A percentile compares a stretch with the other conserved stretches of the same genome.
phyloP scores from a whole-genome alignment of 2,888 invertebrate genomes.

The Notodonta ziczac region DNA sequence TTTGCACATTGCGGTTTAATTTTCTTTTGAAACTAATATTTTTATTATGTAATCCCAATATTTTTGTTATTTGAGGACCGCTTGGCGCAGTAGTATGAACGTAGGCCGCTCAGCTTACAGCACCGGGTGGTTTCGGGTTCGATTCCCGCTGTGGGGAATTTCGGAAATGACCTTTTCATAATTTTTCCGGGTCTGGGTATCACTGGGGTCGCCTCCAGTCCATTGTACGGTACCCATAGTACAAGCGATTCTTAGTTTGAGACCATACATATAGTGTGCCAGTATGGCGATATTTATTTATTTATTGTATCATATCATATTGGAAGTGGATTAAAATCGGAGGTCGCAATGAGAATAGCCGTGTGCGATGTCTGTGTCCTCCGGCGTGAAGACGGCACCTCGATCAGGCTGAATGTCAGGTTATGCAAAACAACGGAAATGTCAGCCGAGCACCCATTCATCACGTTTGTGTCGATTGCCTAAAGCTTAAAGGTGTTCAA shows the following conservation, averaged over 20 bases:
- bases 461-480: conserved; percentile 45
- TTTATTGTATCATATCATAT: conserved; percentile 22
- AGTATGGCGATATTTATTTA: no score
- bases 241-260: no score
- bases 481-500: conserved; percentile 40
- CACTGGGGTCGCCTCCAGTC: no score
- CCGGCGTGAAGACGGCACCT: conserved; percentile 48
- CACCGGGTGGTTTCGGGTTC: no score
- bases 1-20: conserved; percentile 21
- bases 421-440: conserved; percentile 69
- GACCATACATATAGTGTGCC: no score
- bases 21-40: conserved; percentile 23
- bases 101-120: no score
- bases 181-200: no score
- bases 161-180: no score
- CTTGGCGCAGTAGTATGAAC: no score
- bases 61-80: no score
- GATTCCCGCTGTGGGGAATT: no score
- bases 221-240: no score
- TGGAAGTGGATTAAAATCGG: conserved; percentile 23
- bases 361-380: conserved; percentile 40
- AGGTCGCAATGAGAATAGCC: conserved; percentile 24
- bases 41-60: not conserved
- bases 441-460: conserved; percentile 50
- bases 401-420: conserved; percentile 64